Conservation (phyloP, 2,113 vertebrate species). For the Myocastor coypus region DNA sequence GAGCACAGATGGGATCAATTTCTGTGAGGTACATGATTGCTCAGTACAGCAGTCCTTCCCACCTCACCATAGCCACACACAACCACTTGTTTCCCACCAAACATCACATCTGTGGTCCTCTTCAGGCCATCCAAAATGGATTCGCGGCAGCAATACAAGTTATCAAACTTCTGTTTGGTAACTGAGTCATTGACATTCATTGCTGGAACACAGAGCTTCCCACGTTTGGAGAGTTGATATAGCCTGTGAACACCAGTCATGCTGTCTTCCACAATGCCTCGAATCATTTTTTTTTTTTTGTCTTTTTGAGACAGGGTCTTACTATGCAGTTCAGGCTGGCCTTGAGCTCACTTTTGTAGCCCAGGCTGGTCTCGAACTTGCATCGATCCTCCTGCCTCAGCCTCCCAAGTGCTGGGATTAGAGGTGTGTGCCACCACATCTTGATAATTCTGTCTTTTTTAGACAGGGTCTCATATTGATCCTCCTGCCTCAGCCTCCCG, state of each 20-base stretch:
- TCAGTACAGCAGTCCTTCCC: conserved; percentile 98
- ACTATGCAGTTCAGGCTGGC: no score
- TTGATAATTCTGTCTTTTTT: no score
- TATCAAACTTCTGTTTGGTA: conserved; percentile 99
- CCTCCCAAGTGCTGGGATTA: no score
- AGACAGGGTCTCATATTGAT: no score
- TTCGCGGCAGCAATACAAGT: conserved; percentile 98
- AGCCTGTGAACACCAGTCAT: conserved; percentile 99
- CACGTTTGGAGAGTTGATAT: conserved; percentile 98
- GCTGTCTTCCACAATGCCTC: conserved; percentile 98
- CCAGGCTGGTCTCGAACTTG: no score
- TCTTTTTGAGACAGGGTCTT: no score
- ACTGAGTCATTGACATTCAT: conserved; percentile 99
- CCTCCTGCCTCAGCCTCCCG: no score
- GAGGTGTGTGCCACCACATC: no score
- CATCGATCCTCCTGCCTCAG: no score
- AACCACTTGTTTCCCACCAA: conserved; percentile 98
- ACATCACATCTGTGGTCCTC: conserved; percentile 99
- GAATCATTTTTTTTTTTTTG: no score
- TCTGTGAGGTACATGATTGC: conserved; percentile 98
- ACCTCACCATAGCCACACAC: conserved; percentile 99
- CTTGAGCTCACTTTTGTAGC: no score
- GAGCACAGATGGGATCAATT: conserved; percentile 98
- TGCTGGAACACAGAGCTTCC: conserved; percentile 97
- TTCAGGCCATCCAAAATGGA: conserved; percentile 99